These are phyloP conservation scores for Mylabris phalerata DNA, from an alignment of 1,140 invertebrate genomes.

Conservation along the genomic window DNA sequence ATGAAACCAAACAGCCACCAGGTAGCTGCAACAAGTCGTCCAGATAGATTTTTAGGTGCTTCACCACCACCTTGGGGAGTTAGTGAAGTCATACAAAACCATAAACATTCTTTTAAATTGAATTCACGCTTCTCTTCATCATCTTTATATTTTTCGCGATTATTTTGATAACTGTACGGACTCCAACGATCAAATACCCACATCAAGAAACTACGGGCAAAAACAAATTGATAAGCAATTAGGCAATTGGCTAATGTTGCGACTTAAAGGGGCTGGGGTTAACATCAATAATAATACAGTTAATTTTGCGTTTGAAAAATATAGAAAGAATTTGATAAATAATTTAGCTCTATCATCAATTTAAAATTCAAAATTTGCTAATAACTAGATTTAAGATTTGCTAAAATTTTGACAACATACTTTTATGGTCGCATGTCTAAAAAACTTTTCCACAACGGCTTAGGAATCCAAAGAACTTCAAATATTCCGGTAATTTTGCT, in stretches of 20 bases:
- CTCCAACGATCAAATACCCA: slow-evolving; percentile 95
- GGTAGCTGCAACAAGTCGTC: slow-evolving; percentile 85
- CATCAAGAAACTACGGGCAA: slow-evolving; percentile 52
- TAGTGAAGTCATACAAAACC: slow-evolving; percentile 98
- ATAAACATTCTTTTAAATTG: slow-evolving; percentile 90
- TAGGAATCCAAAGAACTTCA: slow-evolving; percentile 52
- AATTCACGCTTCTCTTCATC: slow-evolving; percentile 94
- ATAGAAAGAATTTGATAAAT: no score
- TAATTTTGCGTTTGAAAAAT: no score
- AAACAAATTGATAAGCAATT: no score
- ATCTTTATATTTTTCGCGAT: slow-evolving; percentile 84
- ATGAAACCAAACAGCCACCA: slow-evolving; percentile 99
- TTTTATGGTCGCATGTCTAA: no score
- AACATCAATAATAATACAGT: no score
- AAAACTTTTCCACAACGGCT: no score
- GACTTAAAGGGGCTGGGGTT: no score
- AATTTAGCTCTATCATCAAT: no score
- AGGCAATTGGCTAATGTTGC: no score
- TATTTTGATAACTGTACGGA: slow-evolving; percentile 94
- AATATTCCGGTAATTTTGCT: not conserved
- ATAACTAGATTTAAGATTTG: no score
- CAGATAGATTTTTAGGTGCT: slow-evolving; percentile 91
- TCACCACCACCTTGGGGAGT: slow-evolving; percentile 95
- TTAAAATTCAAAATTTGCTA: no score
- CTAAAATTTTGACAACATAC: no score